These are phyloP conservation scores for Xiphophorus maculatus DNA, from an alignment of 2,113 vertebrate genomes.

Conservation along the genomic window DNA sequence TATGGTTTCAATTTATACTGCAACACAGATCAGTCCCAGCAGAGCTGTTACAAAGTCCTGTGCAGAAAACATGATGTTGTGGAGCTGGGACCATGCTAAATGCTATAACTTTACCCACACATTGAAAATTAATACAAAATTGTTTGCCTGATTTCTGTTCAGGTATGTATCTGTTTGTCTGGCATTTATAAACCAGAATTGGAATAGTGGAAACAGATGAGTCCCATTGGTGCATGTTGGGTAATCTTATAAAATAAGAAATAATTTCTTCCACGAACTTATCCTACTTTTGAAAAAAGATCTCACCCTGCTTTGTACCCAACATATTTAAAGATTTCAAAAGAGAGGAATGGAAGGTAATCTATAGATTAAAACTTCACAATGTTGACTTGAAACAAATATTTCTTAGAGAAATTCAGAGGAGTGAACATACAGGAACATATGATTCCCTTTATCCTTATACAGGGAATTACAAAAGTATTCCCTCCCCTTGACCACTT, in stretches of 20 bases:
- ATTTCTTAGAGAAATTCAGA: slow-evolving; percentile 28
- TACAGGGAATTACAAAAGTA: too few relatives aligned
- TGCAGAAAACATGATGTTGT: slow-evolving; percentile 43
- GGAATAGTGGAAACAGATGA: background rate
- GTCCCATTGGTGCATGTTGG: background rate
- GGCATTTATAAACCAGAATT: background rate
- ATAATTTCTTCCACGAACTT: slow-evolving; percentile 12
- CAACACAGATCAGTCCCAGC: slow-evolving; percentile 19
- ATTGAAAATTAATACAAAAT: background rate
- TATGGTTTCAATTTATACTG: slow-evolving; percentile 21
- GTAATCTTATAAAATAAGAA: slow-evolving; percentile 1
- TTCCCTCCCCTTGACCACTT: too few relatives aligned
- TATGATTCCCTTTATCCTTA: slow-evolving; percentile 1
- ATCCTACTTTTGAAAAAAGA: slow-evolving; percentile 6
- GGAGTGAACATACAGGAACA: slow-evolving; percentile 17
- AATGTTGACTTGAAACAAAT: slow-evolving; percentile 9
- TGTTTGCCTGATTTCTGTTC: too few relatives aligned
- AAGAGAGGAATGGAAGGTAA: slow-evolving; percentile 5
- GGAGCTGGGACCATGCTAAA: slow-evolving; percentile 19
- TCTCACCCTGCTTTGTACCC: background rate
- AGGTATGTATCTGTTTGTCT: background rate
- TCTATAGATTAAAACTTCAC: slow-evolving; percentile 3
- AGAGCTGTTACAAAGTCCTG: slow-evolving; percentile 35
- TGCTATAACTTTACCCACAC: background rate
- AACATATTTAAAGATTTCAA: background rate